Evolutionary conservation across 2,113 vertebrate species (phyloP), one percentile per base, ranked within the genome.

Genomic region (Illadopsis cleaveri): DNA sequence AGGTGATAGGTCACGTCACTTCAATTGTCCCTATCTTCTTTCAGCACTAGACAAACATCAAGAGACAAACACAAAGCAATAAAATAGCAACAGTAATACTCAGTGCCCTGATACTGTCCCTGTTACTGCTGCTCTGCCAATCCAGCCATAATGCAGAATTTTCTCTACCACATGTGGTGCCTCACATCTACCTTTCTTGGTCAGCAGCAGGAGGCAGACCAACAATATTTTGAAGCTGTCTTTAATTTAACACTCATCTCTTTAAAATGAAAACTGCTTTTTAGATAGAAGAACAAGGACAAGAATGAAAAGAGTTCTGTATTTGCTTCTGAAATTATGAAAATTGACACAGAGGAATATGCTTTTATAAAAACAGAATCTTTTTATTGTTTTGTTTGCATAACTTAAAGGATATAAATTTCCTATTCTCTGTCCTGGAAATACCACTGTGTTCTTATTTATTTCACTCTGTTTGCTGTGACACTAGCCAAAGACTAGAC

Each of bases 21-120:
- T 96, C 95, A 96, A 83, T 92, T 92, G 90, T 96, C 64, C 85
- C 73, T 48, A 31, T 68, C 82, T 77, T 83, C 82, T 96, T 83
- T 80, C 93, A 93, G 88, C 71, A 44, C 82, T 66, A 94, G 84
- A 54, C 87, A 97, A 93, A 92, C 71, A 97, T 96, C 87, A 92
- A 66, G 82, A 82, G 68, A 86, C 68, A 92, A 95, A 96, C 38
- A 90, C 73, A 90, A 95, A 93, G 83, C 68, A 86, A 70, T 61
- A 87, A 85, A 96, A 88, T 16, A 87, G 78, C 69, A 93, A 56
- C 44, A 81, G 64, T 62, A 93, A 85, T 86, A 60, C 71, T 60
- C 51, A 21, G 60, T 86, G 79, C 86, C 64, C 85, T 71, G 85
- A 51, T 78, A 44, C 54, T 68, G 27, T 77, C 15, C 56, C 75